A percentile compares a stretch with the other conserved stretches of the same genome.
phyloP scores from a whole-genome alignment of 1,140 invertebrate species.

The Anastrepha ludens region DNA sequence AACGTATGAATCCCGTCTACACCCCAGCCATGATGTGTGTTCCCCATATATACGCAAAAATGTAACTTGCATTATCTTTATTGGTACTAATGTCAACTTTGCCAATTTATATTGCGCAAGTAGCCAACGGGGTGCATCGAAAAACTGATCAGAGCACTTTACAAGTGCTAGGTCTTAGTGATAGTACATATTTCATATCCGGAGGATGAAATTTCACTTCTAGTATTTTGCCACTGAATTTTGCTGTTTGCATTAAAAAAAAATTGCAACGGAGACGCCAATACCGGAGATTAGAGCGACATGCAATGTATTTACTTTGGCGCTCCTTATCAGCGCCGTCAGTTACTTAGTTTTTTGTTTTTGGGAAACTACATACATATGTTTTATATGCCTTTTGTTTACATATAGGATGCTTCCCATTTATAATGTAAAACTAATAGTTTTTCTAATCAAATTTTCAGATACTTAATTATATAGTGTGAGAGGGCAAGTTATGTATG shows the following conservation, averaged over 20 bases:
- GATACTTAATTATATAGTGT: conserved; percentile 39
- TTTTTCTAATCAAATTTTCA: conserved; percentile 43
- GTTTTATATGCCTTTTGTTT: background rate
- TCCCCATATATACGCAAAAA: background rate
- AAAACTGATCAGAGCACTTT: background rate
- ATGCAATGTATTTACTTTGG: conserved; percentile 44
- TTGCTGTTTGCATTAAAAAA: background rate
- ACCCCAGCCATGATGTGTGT: no score
- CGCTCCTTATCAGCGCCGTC: background rate
- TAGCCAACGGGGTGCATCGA: background rate
- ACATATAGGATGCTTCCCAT: conserved; percentile 4
- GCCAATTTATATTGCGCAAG: no score
- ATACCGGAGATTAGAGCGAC: conserved; percentile 38
- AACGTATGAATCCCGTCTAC: no score
- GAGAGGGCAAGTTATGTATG: conserved; percentile 21
- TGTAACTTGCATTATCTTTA: conserved; percentile 23
- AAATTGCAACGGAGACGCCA: background rate
- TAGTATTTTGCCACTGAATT: conserved; percentile 30
- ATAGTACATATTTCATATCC: background rate
- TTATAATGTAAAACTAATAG: conserved; percentile 7
- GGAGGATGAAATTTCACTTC: conserved; percentile 17
- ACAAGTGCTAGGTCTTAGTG: background rate
- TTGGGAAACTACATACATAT: conserved; percentile 5
- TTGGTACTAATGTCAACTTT: conserved; percentile 16
- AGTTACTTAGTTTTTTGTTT: conserved; percentile 2